phyloP scores from a whole-genome alignment of 2,888 invertebrate species.

The Arctia plantaginis region DNA sequence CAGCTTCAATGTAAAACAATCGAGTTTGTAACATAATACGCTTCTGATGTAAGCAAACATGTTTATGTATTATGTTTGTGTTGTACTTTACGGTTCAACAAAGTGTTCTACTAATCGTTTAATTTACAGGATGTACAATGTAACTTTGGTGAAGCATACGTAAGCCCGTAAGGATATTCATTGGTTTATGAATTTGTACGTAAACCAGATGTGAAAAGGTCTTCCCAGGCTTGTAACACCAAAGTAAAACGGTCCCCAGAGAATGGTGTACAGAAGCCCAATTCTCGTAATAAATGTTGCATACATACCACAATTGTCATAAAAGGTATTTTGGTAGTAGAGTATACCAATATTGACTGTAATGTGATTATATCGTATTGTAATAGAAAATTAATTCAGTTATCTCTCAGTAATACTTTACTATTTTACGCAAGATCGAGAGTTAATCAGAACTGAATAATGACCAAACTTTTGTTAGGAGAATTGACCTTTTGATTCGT shows the following conservation, averaged over 20 bases:
- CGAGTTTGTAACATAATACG: slow-evolving; percentile 7
- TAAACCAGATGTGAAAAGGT: not conserved
- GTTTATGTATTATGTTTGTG: slow-evolving; percentile 8
- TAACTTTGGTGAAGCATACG: not conserved
- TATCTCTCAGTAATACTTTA: too few relatives aligned
- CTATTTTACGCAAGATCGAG: too few relatives aligned
- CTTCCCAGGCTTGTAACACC: not conserved
- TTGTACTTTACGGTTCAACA: not conserved
- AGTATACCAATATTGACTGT: too few relatives aligned
- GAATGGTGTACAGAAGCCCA: too few relatives aligned
- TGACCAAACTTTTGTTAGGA: too few relatives aligned
- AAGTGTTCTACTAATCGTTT: not conserved
- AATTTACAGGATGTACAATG: not conserved
- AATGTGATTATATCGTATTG: too few relatives aligned
- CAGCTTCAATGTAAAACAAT: slow-evolving; percentile 13
- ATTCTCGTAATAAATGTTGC: too few relatives aligned
- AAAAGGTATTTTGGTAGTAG: too few relatives aligned
- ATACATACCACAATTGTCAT: too few relatives aligned
- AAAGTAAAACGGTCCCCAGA: not conserved
- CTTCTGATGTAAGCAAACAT: slow-evolving; percentile 11
- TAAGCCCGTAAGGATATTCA: not conserved
- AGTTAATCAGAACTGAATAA: too few relatives aligned
- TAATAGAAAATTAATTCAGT: too few relatives aligned
- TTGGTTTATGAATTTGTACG: not conserved
- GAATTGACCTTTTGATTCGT: too few relatives aligned